Base-by-base conservation (phyloP, 1,140 invertebrate genomes). In the Ceratoteleas bidentatus region DNA sequence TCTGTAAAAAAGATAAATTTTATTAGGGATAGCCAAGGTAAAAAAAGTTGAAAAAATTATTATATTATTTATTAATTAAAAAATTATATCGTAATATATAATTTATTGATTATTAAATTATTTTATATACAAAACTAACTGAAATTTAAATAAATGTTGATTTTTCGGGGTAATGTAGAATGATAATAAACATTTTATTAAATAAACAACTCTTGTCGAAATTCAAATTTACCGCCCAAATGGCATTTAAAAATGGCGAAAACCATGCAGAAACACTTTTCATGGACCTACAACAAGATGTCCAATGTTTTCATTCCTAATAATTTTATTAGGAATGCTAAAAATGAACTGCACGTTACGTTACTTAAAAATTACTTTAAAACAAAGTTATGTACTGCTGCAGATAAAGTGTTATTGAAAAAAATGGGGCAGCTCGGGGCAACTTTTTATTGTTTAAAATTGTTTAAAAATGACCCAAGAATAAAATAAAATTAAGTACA, bases 171-270 rank as follows among this genome's bases (percentile, higher is more conserved):
- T 24, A 24, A 24, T 43, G 40, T 9, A n/a, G 8, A 14, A 49
- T 49, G 13, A 13, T 49, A 49, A 49, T 49, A 13, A 49, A 49
- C 11, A 13, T 49, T 49, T 49, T 13, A 6, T 24, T 24, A 24
- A 24, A 24, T 14, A 13, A 49, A 13, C 14, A 13, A 13, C 10
- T n/a, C 6, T 49, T 13, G 24, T 24, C 24, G 16, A 60, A 60
- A 45, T 60, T 60, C 14, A 60, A 60, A 45, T 60, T 60, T 60
- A 24, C 57, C 15, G 36, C 14, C 38, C 8, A 58, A 58, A 58
- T 58, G n/a, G 7, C 36, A 58, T 58, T 58, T 58, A 13, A 58
- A 58, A 58, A 58, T 58, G 14, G 56, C 15, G 11, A 32, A 9
- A 38, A 40, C 38, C 36, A 43, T 58, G 36, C 8, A 40, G 36